Evolutionary conservation across 1,140 invertebrate genomes (phyloP), one percentile per base, ranked within the genome.

Genomic region (Octopus bimaculoides): DNA sequence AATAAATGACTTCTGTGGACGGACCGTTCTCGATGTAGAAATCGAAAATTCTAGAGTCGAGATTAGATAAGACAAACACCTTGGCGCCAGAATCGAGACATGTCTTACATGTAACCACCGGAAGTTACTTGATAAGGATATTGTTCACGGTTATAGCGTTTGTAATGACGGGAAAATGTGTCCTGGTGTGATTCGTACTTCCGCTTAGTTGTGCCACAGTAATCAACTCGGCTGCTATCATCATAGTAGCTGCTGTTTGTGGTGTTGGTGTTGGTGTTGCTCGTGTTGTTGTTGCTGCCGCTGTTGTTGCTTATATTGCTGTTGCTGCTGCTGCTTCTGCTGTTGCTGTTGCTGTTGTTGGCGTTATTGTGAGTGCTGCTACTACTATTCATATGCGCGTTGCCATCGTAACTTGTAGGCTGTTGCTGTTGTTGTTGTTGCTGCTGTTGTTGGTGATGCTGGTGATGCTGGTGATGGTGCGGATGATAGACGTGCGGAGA

Each of bases 81-180:
- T 41, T 41, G 26, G 26, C 26, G 26, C 26, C 26, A 41, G 26
- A 41, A 41, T 41, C 26, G 26, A 41, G 26, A 41, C 26, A 3
- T 41, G 26, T 41, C 26, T 14, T 71, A 71, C 66, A 71, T 71
- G 14, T 71, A 71, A 20, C 66, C 14, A 20, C 66, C 66, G 66
- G 66, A 71, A 71, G 66, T 71, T 14, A 71, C 66, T 14, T 71
- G 66, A 17, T 71, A 71, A n/a, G 66, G 66, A 14, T 71, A 71
- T 14, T 71, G 66, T 9, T 71, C 66, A 14, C 66, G 66, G 66
- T 14, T 71, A 5, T 71, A 71, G 14, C 66, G 66, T 20, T 71
- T 9, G 8, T 71, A n/a, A 5, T 71, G 26, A 3, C 26, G 66
- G 5, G 17, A 20, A 14, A 20, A 71, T 14, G 66, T 14, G 26